phyloP scores from a whole-genome alignment of 1,140 invertebrate genomes.

The Meloidogyne floridensis region DNA sequence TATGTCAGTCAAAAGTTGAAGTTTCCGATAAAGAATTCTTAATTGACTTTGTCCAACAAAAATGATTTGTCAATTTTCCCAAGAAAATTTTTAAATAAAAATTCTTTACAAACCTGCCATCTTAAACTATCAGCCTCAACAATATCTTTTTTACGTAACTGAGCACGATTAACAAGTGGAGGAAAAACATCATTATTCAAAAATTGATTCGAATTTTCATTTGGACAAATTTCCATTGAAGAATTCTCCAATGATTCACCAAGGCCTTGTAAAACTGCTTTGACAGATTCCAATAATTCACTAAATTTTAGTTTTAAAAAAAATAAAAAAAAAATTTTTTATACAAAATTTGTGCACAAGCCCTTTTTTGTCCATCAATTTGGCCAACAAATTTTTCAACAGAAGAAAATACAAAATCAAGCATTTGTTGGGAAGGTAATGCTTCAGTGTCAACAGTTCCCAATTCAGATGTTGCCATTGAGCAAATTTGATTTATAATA shows the following conservation, averaged over 20 bases:
- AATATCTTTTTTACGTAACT: conserved; percentile 57
- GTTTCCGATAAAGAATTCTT: too few species aligned
- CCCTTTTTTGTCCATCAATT: conserved; percentile 45
- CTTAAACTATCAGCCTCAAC: conserved; percentile 61
- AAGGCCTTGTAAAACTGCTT: conserved; percentile 27
- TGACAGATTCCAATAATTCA: conserved; percentile 25
- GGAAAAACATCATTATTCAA: conserved; percentile 12
- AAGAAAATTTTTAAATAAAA: neutral
- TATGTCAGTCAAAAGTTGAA: too few species aligned
- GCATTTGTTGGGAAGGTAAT: conserved; percentile 48
- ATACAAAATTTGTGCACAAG: conserved; percentile 18
- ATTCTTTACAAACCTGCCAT: conserved; percentile 49
- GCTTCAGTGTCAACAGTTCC: conserved; percentile 42
- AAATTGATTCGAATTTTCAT: neutral
- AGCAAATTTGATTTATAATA: conserved; percentile 16
- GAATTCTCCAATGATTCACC: conserved; percentile 38
- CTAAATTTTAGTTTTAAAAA: neutral
- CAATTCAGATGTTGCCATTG: conserved; percentile 26
- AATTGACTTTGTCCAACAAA: too few species aligned
- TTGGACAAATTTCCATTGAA: conserved; percentile 44
- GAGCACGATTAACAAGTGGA: conserved; percentile 59
- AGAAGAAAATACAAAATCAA: conserved; percentile 54
- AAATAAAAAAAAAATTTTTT: neutral
- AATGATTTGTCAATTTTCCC: too few species aligned
- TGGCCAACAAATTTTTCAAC: conserved; percentile 58